Conservation (phyloP, 2,113 vertebrate genomes). For the Oreocharis arfaki region DNA sequence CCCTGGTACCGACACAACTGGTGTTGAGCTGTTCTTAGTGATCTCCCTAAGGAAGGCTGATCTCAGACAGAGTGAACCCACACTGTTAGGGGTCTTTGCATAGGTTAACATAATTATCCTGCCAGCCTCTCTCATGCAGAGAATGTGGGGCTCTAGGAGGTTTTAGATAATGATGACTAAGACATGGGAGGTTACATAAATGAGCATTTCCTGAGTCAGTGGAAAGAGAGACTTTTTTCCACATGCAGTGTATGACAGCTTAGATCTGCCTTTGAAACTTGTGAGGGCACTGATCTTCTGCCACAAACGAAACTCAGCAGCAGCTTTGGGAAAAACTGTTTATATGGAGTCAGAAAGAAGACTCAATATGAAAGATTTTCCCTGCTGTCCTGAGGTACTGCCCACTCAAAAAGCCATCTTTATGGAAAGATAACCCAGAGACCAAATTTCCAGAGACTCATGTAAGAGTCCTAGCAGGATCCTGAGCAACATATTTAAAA, state of each 20-base stretch:
- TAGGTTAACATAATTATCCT: not conserved
- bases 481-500: not conserved
- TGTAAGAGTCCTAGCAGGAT: not conserved
- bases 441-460: not conserved
- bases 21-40: not conserved
- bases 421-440: not conserved
- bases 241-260: not conserved
- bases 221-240: not conserved
- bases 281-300: not conserved
- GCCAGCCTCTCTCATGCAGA: not conserved
- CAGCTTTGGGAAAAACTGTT: not conserved
- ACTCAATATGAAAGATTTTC: not conserved
- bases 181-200: not conserved
- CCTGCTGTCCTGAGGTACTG: not conserved
- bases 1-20: not conserved
- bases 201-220: not conserved
- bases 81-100: not conserved
- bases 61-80: not conserved
- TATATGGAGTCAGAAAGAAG: not conserved
- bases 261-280: not conserved
- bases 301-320: not conserved
- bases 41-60: not conserved
- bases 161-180: not conserved
- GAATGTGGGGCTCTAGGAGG: not conserved
- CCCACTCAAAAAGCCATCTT: not conserved